A percentile compares a stretch with the other conserved stretches of the same genome.
Evolutionary conservation across 2,888 invertebrate species (phyloP).

Genomic region (Lissonota sp.): DNA sequence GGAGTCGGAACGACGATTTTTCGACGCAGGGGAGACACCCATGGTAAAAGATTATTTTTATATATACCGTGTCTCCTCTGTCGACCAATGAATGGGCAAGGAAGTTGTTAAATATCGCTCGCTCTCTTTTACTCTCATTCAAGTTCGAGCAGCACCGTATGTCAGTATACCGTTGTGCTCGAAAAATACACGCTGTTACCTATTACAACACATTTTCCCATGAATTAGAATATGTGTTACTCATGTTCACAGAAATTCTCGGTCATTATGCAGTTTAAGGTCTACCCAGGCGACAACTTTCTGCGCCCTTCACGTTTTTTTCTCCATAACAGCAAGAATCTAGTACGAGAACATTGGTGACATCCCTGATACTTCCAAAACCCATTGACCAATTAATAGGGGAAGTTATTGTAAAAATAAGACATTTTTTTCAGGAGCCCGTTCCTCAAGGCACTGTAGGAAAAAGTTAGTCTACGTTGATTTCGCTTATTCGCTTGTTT

Average conservation of each 20-base stretch:
- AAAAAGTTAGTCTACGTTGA: neutral
- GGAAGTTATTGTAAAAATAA: too few species aligned
- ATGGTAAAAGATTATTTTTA: conserved; percentile 41
- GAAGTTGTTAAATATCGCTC: conserved; percentile 31
- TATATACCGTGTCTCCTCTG: conserved; percentile 48
- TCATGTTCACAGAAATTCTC: conserved; percentile 11
- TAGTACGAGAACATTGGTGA: too few species aligned
- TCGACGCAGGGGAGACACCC: conserved; percentile 29
- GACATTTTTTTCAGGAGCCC: too few species aligned
- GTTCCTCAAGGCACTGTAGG: conserved; percentile 19
- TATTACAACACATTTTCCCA: conserved; percentile 40
- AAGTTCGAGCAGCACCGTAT: conserved; percentile 43
- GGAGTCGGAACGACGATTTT: conserved; percentile 22
- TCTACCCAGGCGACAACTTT: too few species aligned
- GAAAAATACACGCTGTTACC: conserved; percentile 45
- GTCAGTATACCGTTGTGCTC: conserved; percentile 33
- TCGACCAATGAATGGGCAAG: neutral
- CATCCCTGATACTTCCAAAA: too few species aligned
- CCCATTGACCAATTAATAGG: too few species aligned
- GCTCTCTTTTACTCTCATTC: conserved; percentile 28
- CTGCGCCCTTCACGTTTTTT: too few species aligned
- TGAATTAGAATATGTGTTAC: neutral
- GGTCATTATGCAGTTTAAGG: neutral
- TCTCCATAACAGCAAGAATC: too few species aligned
- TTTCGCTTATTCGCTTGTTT: neutral